These are phyloP conservation scores for Herminia tarsipennalis DNA, from an alignment of 2,888 invertebrate species.

Conservation along the genomic window DNA sequence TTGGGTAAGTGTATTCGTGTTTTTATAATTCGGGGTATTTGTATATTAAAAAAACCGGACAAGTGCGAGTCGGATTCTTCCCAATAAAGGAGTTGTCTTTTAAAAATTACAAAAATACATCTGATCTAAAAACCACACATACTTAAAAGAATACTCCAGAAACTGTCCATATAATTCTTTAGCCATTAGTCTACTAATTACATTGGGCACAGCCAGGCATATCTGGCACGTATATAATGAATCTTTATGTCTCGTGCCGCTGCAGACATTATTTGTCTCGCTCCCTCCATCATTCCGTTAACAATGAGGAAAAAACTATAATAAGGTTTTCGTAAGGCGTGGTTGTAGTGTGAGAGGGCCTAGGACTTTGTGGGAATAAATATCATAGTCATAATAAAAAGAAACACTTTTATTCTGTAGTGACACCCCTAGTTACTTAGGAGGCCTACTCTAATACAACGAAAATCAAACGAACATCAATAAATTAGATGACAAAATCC, in stretches of 20 bases:
- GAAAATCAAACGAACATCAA: too few relatives aligned
- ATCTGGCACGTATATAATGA: conserved; percentile 49
- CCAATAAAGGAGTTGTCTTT: too few relatives aligned
- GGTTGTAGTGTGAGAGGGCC: conserved; percentile 25
- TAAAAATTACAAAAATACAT: too few relatives aligned
- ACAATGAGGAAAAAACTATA: conserved; percentile 70
- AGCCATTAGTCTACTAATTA: conserved; percentile 47
- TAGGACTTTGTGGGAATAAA: not conserved
- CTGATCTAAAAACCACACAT: too few relatives aligned
- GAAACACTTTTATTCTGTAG: too few relatives aligned
- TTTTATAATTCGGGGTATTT: too few relatives aligned
- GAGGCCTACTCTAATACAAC: too few relatives aligned
- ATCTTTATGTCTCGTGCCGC: conserved; percentile 42
- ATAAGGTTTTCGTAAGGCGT: conserved; percentile 52
- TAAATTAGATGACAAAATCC: too few relatives aligned
- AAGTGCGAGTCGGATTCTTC: too few relatives aligned
- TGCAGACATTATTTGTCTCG: conserved; percentile 31
- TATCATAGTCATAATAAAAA: not conserved
- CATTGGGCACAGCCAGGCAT: conserved; percentile 46
- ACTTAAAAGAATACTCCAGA: not conserved
- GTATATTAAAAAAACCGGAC: too few relatives aligned
- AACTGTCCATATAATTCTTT: conserved; percentile 25
- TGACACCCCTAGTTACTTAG: too few relatives aligned
- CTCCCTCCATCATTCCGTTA: conserved; percentile 44
- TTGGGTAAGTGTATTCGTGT: too few relatives aligned